Base-by-base conservation (phyloP, 1,140 invertebrate species). In the Cotesia chilonis region DNA sequence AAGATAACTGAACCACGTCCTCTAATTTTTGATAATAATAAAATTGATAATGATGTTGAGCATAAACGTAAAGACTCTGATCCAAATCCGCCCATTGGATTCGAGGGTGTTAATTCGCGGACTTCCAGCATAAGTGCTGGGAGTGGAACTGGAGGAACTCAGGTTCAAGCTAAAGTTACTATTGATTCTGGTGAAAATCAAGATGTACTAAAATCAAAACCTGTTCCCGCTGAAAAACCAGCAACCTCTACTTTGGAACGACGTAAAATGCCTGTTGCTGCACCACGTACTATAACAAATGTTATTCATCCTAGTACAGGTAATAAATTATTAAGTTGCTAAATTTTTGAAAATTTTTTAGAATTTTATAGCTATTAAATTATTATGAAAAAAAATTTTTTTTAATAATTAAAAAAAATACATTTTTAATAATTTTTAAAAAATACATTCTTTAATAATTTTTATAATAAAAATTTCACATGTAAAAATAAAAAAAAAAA, bases 261-360 rank as follows among this genome's bases (percentile, higher is more conserved):
- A 72, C 80, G 80, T 68, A 82, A 78, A 70, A 79, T 83, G 36
- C 88, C 88, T 2, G 82, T 90, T 3, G 89, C 89, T n/a, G 87
- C 89, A 4, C 90, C 89, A 36, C 84, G 89, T 77, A 89, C 82
- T 47, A 82, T 89, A 74, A 76, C 86, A 38, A 84, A 83, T 71
- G 76, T 82, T 71, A 74, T 72, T 28, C 80, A 84, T 37, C 76
- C 74, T 9, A 76, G 70, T 76, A 10, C 73, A 72, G 73, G 76
- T 73, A 70, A 67, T 17, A 17, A 17, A 17, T 17, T 17, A 17
- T 17, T 17, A 17, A 17, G 17, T 17, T 17, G 17, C 0, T 17
- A 17, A 17, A 17, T 17, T 17, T 17, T 17, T 1, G 17, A 17
- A 17, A 17, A 17, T 17, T 17, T 17, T 17, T 17, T 17, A 17